A percentile compares a stretch with the other conserved stretches of the same genome.
Conservation (phyloP, 2,113 vertebrate species). For the Lophotis ruficrista region DNA sequence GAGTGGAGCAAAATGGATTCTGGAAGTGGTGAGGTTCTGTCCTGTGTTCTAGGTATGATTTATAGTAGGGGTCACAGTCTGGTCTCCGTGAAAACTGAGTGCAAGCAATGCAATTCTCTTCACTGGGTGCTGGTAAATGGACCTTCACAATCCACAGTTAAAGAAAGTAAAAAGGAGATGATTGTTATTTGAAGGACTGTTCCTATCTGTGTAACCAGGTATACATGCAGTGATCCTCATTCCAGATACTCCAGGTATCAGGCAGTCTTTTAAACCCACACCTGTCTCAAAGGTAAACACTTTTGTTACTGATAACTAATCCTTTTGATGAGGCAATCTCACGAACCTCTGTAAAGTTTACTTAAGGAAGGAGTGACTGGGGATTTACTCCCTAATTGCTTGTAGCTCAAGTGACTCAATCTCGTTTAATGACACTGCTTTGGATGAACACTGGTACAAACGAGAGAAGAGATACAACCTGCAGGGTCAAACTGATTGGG, state of each 20-base stretch:
- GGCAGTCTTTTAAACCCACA: constrained; percentile 6
- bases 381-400: not conserved
- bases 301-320: not conserved
- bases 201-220: not conserved
- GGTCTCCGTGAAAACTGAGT: not conserved
- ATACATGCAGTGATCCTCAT: not conserved
- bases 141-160: not conserved
- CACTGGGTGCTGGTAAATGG: not conserved
- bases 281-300: constrained; percentile 7
- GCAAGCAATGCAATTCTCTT: not conserved
- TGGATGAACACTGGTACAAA: not conserved
- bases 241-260: not conserved
- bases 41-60: not conserved
- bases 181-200: not conserved
- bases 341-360: not conserved
- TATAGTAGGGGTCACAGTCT: not conserved
- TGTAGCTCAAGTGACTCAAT: not conserved
- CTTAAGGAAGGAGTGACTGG: not conserved
- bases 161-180: not conserved
- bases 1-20: not conserved
- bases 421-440: not conserved
- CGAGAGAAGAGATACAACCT: not conserved
- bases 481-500: not conserved
- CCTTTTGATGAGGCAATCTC: not conserved
- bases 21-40: not conserved